Base-by-base conservation (phyloP, 1,140 invertebrate species). In the Halictus rubicundus region DNA sequence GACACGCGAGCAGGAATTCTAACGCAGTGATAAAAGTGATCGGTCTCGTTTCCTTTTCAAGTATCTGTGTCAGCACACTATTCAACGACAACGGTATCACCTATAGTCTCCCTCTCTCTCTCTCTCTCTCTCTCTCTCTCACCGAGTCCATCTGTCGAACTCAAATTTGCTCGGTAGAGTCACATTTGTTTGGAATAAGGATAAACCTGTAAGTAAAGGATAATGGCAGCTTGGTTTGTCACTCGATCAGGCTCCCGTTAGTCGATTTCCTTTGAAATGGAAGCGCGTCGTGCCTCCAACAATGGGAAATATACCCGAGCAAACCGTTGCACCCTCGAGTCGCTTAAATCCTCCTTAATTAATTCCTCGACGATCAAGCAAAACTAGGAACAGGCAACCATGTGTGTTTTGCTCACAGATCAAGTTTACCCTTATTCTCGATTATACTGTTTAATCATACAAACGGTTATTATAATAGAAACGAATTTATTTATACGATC, bases 391-490 rank as follows among this genome's bases (percentile, higher is more conserved):
- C 19, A 57, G n/a, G 54, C 8, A 57, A 21, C 21, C 54, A n/a
- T 21, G 21, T 9, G 54, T n/a, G 19, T 57, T n/a, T 9, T n/a
- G 54, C 19, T 57, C n/a, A n/a, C 21, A 46, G 42, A n/a, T n/a
- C 19, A n/a, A 7, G 54, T 57, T n/a, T 57, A 57, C 19, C 54
- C 54, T 57, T n/a, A 57, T 57, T n/a, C 54, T 9, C 16, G 16
- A n/a, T 57, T 12, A 12, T 57, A 57, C 1, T 63, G 77, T 52
- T 25, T 83, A 68, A 63, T 61, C 74, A 25, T 69, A 71, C 59
- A 64, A 71, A 46, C 77, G 25, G 61, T 23, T 46, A 32, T 27
- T 32, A 49, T 46, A 68, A 78, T 37, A 74, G 42, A 77, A 78
- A 81, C 32, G 8, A 78, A 78, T 70, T 70, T 77, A 57, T 57